Evolutionary conservation across 1,140 invertebrate genomes (phyloP), one percentile per base, ranked within the genome.

Genomic region (Asobara japonica): DNA sequence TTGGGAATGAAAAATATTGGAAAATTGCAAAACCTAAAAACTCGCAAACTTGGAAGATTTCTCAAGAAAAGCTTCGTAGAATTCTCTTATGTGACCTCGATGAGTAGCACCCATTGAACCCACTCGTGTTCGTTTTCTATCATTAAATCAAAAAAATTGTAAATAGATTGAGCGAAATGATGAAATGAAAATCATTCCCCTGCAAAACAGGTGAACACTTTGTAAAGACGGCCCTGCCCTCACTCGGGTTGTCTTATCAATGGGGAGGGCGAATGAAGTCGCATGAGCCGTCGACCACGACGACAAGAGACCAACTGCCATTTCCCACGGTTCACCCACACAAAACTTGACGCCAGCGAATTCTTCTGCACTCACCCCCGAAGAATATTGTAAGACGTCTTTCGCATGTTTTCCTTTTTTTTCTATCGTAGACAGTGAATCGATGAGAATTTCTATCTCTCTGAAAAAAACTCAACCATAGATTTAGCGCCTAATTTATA

Each of bases 271-370:
- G 78, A 71, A 73, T 76, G 74, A 70, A 82, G 22, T 66, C 64
- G 81, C 80, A 80, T 76, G 84, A 86, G 82, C 77, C 82, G 71
- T 73, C 80, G 77, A 83, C 82, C 83, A 77, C 82, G 72, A 76
- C 80, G 84, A 85, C 82, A 85, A 81, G 79, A 75, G 76, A 69
- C 72, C 85, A 85, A 78, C 80, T 86, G 85, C 67, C 71, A 64
- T 74, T 85, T 86, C 84, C 79, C 85, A 85, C 81, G 82, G 74
- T 80, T 82, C 80, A 72, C 80, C 79, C 81, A 83, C 80, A 75
- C 69, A 76, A 73, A 77, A 76, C 56, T 77, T 29, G 72, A 56
- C 77, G 76, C 74, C 75, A 64, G 75, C 75, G 74, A 65, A 82
- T 79, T 80, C 78, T 77, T 77, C 67, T 76, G 77, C 76, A 79